A percentile compares a stretch with the other conserved stretches of the same genome.
phyloP scores from a whole-genome alignment of 92 coral and sea anemone genomes.

The Bergia sp. region DNA sequence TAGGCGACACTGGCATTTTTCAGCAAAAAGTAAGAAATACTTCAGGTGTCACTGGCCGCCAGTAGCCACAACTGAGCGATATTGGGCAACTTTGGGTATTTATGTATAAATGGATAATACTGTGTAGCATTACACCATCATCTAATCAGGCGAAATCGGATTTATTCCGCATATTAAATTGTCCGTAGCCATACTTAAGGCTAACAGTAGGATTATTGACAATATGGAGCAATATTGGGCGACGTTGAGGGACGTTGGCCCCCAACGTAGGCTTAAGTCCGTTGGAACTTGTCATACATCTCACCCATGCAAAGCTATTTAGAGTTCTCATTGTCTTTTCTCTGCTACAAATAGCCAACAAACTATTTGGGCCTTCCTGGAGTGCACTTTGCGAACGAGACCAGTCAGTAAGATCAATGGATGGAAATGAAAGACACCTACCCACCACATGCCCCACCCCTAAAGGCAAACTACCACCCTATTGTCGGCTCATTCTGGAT shows the following conservation, averaged over 20 bases:
- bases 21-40: too few species aligned
- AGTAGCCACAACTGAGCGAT: too few species aligned
- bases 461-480: neutral
- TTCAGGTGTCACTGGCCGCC: too few species aligned
- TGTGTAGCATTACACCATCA: too few species aligned
- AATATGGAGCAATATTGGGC: neutral
- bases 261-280: neutral
- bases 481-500: constrained; percentile 12
- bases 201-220: too few species aligned
- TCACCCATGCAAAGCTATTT: neutral
- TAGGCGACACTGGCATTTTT: too few species aligned
- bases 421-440: neutral
- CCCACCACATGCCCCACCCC: neutral
- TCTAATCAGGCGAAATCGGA: too few species aligned
- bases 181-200: too few species aligned
- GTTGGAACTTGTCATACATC: too few species aligned
- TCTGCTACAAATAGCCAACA: neutral
- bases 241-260: neutral
- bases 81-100: too few species aligned
- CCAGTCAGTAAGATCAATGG: neutral
- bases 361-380: neutral
- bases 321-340: neutral
- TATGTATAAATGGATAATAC: too few species aligned
- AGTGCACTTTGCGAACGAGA: neutral
- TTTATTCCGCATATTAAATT: too few species aligned